These are phyloP conservation scores for Drosophila quinaria DNA, from an alignment of 2,888 invertebrate species.

Conservation along the genomic window DNA sequence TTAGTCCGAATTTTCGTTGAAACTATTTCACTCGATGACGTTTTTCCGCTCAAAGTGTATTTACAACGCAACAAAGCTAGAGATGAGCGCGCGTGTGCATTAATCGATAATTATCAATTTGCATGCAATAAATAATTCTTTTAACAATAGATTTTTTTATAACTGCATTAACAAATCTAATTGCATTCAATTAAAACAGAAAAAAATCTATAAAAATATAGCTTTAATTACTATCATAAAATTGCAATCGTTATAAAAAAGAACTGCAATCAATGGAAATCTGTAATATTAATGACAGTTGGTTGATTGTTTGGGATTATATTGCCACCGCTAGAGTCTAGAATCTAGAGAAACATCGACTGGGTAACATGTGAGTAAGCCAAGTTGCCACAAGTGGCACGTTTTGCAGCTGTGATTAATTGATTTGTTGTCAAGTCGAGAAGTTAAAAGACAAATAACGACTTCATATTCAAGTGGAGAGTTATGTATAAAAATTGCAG, in stretches of 20 bases:
- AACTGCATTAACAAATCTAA: background rate
- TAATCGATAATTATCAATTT: conserved; percentile 8
- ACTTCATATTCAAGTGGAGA: conserved; percentile 14
- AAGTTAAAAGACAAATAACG: conserved; percentile 36
- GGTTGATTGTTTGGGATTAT: background rate
- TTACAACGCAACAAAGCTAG: background rate
- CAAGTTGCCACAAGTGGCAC: conserved; percentile 17
- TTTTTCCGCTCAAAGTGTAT: conserved; percentile 10
- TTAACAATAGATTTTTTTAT: background rate
- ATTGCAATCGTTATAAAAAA: conserved; percentile 32
- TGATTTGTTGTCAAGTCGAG: conserved; percentile 34
- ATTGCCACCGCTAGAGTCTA: conserved; percentile 1
- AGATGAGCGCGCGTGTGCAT: conserved; percentile 20
- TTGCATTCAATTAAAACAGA: background rate
- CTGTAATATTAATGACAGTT: conserved; percentile 8
- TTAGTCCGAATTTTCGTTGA: conserved; percentile 31
- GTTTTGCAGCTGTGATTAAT: conserved; percentile 35
- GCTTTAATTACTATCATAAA: conserved; percentile 15
- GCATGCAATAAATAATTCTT: background rate
- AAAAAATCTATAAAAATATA: conserved; percentile 11
- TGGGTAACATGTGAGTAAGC: conserved; percentile 25
- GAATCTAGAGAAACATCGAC: background rate
- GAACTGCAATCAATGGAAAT: conserved; percentile 26
- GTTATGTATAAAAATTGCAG: background rate
- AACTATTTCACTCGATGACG: conserved; percentile 20